Conservation (phyloP, 2,113 vertebrate genomes). For the Coryphaenoides rupestris region DNA sequence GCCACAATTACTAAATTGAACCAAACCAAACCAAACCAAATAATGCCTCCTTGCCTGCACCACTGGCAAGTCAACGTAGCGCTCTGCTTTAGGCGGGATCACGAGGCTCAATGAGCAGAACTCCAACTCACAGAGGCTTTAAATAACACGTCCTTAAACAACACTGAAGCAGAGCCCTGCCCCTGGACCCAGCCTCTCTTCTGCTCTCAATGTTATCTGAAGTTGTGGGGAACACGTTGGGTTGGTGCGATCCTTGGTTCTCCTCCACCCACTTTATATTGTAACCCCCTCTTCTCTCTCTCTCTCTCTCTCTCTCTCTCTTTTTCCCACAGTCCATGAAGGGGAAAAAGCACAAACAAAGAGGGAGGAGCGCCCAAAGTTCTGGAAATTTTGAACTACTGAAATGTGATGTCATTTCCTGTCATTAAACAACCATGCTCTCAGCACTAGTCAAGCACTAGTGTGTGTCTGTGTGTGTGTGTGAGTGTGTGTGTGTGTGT, state of each 20-base stretch:
- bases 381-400: constrained; percentile 74
- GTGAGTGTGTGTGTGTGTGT: constrained; percentile 33
- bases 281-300: neutral
- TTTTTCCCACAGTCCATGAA: constrained; percentile 58
- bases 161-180: too few relatives aligned
- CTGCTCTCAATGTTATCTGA: too few relatives aligned
- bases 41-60: neutral
- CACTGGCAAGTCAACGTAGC: too few relatives aligned
- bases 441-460: constrained; percentile 44
- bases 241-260: too few relatives aligned
- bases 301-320: neutral
- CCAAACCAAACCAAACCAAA: neutral
- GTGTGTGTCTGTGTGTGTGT: constrained; percentile 45
- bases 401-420: constrained; percentile 59
- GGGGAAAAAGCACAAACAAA: constrained; percentile 41
- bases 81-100: too few relatives aligned
- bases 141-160: too few relatives aligned
- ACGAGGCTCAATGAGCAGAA: too few relatives aligned
- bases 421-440: constrained; percentile 49
- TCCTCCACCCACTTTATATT: too few relatives aligned
- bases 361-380: constrained; percentile 54
- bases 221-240: too few relatives aligned
- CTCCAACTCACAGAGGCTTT: too few relatives aligned
- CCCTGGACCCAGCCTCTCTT: too few relatives aligned
- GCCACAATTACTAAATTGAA: neutral